These are phyloP conservation scores for Mechanitis mazaeus DNA, from an alignment of 2,888 invertebrate species.

Conservation along the genomic window DNA sequence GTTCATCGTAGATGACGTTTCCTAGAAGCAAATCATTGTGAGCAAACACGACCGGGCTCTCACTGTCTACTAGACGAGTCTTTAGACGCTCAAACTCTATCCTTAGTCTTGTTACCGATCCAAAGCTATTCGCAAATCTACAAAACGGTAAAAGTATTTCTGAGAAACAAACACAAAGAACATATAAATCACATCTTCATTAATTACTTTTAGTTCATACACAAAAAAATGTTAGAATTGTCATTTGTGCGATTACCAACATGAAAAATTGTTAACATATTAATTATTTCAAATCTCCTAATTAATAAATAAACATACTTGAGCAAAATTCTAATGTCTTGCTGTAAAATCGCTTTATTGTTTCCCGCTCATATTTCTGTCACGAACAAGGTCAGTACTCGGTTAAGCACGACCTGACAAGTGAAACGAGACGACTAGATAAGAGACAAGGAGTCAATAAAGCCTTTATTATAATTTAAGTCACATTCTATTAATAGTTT, in stretches of 20 bases:
- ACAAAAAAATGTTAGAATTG: no score
- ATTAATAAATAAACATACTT: no score
- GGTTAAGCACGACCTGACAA: no score
- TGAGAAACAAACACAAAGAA: slow-evolving; percentile 1
- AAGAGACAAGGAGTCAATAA: no score
- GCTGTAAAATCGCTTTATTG: no score
- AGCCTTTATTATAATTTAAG: no score
- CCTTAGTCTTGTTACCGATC: slow-evolving; percentile 80
- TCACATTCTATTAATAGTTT: no score
- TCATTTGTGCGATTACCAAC: no score
- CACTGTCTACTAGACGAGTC: slow-evolving; percentile 76
- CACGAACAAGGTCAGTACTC: background rate
- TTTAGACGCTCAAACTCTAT: slow-evolving; percentile 82
- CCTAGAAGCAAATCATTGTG: slow-evolving; percentile 98
- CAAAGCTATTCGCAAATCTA: slow-evolving; percentile 82
- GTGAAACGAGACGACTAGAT: no score
- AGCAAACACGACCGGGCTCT: slow-evolving; percentile 91
- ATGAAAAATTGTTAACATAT: no score
- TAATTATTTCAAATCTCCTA: no score
- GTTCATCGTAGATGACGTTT: slow-evolving; percentile 91
- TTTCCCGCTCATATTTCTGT: background rate
- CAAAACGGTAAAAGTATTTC: slow-evolving; percentile 42
- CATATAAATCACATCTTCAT: background rate
- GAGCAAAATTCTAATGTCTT: no score
- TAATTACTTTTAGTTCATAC: background rate